Evolutionary conservation across 2,113 vertebrate species (phyloP), one percentile per base, ranked within the genome.

Genomic region (Cyanocitta stelleri): DNA sequence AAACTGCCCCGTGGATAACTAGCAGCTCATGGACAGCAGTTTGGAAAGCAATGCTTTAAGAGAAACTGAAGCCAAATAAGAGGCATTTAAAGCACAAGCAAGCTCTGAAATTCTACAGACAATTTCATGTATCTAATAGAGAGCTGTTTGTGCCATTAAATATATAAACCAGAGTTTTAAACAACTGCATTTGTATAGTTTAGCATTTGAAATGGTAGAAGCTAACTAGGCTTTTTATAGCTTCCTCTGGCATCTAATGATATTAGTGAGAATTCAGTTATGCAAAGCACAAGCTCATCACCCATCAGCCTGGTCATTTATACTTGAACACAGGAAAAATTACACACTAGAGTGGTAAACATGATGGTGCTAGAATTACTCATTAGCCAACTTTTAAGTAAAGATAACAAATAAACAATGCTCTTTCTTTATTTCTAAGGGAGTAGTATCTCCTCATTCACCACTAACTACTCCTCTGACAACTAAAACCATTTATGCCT

Each of bases 181-280:
- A 91, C 89, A 89, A 96, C 73, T 68, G 87, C 89, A 89, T 94
- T 87, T 93, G 78, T 72, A 68, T 1, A 85, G 51, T 48, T 71
- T 43, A 87, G 82, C 90, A 71, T 88, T 64, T 82, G 92, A 91
- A 95, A 91, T 52, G 41, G 78, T 81, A 78, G 94, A 83, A 29
- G 63, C 69, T 95, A 95, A 97, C 84, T 71, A 84, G 71, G 89
- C 55, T 94, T 91, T 96, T 97, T 93, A 96, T 88, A 69, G 39
- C 89, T 78, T 83, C 33, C 55, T 78, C 81, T 91, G 89, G 85
- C 69, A 75, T 77, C 52, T 92, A 90, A 90, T 80, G 59, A 44
- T 87, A 80, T 94, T 75, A 86, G 59, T 74, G 87, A 96, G 94
- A 94, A 96, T 93, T 94, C 88, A 90, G 87, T 90, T 95, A 77